Evolutionary conservation across 2,888 invertebrate genomes (phyloP), one percentile per base, ranked within the genome.

Genomic region (Pocota personata): DNA sequence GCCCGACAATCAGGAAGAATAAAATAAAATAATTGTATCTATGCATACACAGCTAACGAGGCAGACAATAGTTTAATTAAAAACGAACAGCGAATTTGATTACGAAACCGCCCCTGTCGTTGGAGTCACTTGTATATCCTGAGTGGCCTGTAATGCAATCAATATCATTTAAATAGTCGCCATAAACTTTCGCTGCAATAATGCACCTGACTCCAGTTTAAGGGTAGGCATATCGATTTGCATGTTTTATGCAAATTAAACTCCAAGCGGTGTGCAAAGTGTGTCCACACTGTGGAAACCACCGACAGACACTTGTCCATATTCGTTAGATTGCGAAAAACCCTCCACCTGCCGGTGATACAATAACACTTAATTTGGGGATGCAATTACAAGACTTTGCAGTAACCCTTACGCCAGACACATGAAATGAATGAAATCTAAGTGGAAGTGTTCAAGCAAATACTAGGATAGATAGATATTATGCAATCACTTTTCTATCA

Each of bases 231-330:
- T 16, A 52, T 50, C 14, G 37, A 67, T 48, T 75, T 82, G 69
- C 69, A 75, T 82, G 57, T 69, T 62, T 75, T 69, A 75, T 82
- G 75, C 62, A 75, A 82, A 82, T 75, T 40, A 64, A 71, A 40
- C n/a, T 16, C 24, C 12, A 16, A 7, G 1, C 57, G 3, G n/a
- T 5, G 57, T 32, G n/a, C 19, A 19, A 24, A 19, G 32, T 64
- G 52, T 8, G 0, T 30, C 32, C 14, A 46, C 21, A 21, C 46
- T 16, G 40, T 46, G 14, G 48, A 58, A 40, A 40, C 32, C 57
- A 32, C 19, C 6, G 52, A 21, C 43, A 32, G 57, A 7, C 37
- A 50, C 50, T 50, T 60, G 40, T 24, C 60, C 60, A 40, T 73
- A 40, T 52, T 66, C 35, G 37, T 50, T 52, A 52, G 50, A 43